Conservation (phyloP, 2,888 invertebrate genomes). For the Anoplius nigerrimus region DNA sequence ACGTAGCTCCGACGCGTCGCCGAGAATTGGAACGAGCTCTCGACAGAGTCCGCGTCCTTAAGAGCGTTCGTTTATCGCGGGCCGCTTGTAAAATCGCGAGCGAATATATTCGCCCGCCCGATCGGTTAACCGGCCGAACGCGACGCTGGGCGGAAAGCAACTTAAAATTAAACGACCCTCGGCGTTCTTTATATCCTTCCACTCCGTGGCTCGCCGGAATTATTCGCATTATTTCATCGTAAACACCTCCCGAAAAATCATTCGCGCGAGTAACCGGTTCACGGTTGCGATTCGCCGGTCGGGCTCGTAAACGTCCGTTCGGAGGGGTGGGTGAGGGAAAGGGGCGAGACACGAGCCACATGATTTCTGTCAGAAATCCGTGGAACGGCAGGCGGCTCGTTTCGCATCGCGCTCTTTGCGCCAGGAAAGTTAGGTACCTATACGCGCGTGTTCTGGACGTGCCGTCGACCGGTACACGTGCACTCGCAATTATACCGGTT, state of each 20-base stretch:
- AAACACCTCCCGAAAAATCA: conserved; percentile 38
- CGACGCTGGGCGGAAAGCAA: too few relatives aligned
- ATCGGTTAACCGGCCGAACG: too few relatives aligned
- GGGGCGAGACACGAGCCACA: conserved; percentile 35
- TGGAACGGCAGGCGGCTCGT: conserved; percentile 23
- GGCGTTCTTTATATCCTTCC: conserved; percentile 24
- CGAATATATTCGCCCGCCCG: too few relatives aligned
- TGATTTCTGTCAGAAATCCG: conserved; percentile 44
- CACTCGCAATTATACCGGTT: conserved; percentile 8
- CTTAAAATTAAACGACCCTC: conserved; percentile 5
- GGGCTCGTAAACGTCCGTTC: conserved; percentile 44
- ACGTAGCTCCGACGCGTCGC: background rate
- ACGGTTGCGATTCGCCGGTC: conserved; percentile 1
- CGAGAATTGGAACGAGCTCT: too few relatives aligned
- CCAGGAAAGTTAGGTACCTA: background rate
- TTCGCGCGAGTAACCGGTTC: conserved; percentile 50
- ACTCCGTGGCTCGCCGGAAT: conserved; percentile 25
- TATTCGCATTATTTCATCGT: conserved; percentile 47
- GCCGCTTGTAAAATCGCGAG: too few relatives aligned
- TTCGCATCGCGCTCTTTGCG: conserved; percentile 8
- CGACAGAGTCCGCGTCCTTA: too few relatives aligned
- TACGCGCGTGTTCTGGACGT: conserved; percentile 5
- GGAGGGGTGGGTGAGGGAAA: conserved; percentile 1
- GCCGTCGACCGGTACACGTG: background rate
- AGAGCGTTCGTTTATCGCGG: too few relatives aligned